phyloP scores from a whole-genome alignment of 1,140 invertebrate genomes.

The Manduca sexta region DNA sequence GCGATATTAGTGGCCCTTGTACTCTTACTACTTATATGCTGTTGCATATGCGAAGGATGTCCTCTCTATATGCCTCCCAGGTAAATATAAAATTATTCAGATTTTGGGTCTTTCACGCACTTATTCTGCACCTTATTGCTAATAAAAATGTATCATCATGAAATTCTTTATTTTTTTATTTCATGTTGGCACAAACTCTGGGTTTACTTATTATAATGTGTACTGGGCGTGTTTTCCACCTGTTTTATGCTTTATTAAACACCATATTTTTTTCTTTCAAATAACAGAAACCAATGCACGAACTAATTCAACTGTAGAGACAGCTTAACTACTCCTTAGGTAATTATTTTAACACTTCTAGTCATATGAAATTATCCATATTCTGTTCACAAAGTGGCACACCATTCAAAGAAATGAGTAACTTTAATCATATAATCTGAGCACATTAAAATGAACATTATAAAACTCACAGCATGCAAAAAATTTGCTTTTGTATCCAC shows the following conservation, averaged over 20 bases:
- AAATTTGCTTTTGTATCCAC: not conserved
- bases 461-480: slow-evolving; percentile 2
- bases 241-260: not conserved
- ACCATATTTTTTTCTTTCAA: not conserved
- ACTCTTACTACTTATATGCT: slow-evolving; percentile 81
- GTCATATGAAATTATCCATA: not conserved
- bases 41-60: slow-evolving; percentile 87
- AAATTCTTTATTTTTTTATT: too few relatives aligned
- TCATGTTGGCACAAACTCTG: not conserved
- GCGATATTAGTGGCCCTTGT: slow-evolving; percentile 81
- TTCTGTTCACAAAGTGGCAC: not conserved
- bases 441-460: not conserved
- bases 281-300: not conserved
- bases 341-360: slow-evolving; percentile 1
- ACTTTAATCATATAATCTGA: not conserved
- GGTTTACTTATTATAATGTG: not conserved
- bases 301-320: not conserved
- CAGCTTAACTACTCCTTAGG: not conserved
- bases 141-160: too few relatives aligned
- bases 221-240: not conserved
- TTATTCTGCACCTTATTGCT: too few relatives aligned
- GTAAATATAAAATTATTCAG: slow-evolving; percentile 46
- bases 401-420: not conserved
- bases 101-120: not conserved
- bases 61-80: slow-evolving; percentile 85